These are phyloP conservation scores for Peromyscus nudipes DNA, from an alignment of 2,797 vertebrate species.

Conservation along the genomic window DNA sequence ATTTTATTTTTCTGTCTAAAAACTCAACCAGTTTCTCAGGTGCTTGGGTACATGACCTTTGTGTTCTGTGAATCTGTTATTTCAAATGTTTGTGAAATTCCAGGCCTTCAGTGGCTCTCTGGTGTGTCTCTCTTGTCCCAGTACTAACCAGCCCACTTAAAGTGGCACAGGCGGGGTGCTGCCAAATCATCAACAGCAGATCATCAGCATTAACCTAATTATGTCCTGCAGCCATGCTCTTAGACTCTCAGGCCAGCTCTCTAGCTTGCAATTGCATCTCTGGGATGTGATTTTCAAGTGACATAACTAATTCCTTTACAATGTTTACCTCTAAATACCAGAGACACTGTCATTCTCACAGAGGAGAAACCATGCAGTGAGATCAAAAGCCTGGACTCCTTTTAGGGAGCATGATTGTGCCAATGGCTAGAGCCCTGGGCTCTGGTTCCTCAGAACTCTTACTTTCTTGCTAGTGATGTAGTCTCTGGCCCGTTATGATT, in stretches of 20 bases:
- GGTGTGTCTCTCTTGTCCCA: conserved; percentile 11
- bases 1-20: conserved; percentile 58
- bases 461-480: conserved; percentile 54
- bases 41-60: not conserved
- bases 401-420: not conserved
- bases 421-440: not conserved
- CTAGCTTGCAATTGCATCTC: conserved; percentile 28
- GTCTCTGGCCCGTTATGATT: conserved; percentile 59
- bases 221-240: conserved; percentile 15
- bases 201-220: conserved; percentile 64
- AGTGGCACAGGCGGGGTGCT: conserved; percentile 26
- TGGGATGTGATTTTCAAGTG: conserved; percentile 60
- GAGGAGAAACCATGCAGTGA: not conserved
- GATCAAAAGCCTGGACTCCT: conserved; percentile 39
- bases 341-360: conserved; percentile 40
- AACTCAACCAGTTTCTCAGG: not conserved
- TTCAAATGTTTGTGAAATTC: conserved; percentile 54
- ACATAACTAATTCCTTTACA: conserved; percentile 62
- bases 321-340: conserved; percentile 55
- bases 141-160: conserved; percentile 62
- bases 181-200: conserved; percentile 62
- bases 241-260: not conserved
- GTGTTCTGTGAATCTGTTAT: not conserved
- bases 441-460: conserved; percentile 54
- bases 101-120: conserved; percentile 39